Evolutionary conservation across 2,888 invertebrate genomes (phyloP).

Genomic region (Tethea ocularis): DNA sequence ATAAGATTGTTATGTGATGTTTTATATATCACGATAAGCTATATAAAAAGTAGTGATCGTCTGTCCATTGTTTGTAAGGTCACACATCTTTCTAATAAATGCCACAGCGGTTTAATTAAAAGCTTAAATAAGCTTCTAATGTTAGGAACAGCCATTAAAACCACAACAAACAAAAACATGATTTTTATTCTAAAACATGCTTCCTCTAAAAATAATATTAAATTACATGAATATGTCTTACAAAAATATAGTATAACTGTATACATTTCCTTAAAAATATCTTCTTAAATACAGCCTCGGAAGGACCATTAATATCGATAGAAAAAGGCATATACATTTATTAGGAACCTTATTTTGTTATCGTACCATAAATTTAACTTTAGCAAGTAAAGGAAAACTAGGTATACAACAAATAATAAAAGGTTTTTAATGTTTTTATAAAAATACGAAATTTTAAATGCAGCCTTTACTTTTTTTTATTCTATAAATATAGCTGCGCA

Average conservation of each 20-base stretch:
- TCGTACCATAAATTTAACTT: slow-evolving; percentile 49
- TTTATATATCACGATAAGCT: not conserved
- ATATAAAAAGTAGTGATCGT: not conserved
- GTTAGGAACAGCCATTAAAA: slow-evolving; percentile 78
- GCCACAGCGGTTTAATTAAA: slow-evolving; percentile 5
- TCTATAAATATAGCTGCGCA: not conserved
- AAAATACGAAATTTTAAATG: not conserved
- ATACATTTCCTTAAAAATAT: slow-evolving; percentile 49
- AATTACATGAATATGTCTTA: slow-evolving; percentile 54
- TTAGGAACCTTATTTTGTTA: slow-evolving; percentile 10
- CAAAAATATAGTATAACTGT: slow-evolving; percentile 47
- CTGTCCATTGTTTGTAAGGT: not conserved
- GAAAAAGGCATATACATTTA: slow-evolving; percentile 8
- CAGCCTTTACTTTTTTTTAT: not conserved
- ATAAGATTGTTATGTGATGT: not conserved
- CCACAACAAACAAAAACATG: slow-evolving; percentile 80
- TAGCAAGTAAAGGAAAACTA: slow-evolving; percentile 51
- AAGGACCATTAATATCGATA: slow-evolving; percentile 20
- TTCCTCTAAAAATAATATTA: slow-evolving; percentile 53
- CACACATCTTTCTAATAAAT: not conserved
- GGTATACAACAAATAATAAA: slow-evolving; percentile 26
- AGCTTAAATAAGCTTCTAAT: slow-evolving; percentile 39
- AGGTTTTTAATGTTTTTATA: not conserved
- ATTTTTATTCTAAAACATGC: slow-evolving; percentile 79
- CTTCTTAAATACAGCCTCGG: slow-evolving; percentile 43